These are phyloP conservation scores for Heliocidaris tuberculata DNA, from an alignment of 35 echinoderm and acorn worm genomes.

Conservation along the genomic window DNA sequence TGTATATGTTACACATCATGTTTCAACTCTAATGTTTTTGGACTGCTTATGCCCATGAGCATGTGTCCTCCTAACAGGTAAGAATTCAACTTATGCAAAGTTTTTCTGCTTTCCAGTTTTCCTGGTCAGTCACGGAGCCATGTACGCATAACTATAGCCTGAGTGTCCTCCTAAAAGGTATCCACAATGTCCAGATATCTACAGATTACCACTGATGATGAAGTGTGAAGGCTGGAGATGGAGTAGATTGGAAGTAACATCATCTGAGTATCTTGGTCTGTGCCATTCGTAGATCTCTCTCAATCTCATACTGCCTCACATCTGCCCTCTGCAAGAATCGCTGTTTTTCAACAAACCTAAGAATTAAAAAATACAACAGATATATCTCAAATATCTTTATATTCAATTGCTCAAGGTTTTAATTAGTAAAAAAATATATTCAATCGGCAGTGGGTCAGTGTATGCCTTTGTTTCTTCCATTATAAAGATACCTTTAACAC, in stretches of 20 bases:
- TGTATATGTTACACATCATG: background rate
- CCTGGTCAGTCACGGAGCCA: no score
- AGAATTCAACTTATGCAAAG: no score
- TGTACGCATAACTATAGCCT: background rate
- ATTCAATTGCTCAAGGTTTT: background rate
- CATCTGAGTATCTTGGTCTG: conserved; percentile 39
- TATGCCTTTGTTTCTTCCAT: background rate
- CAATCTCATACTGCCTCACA: conserved; percentile 88
- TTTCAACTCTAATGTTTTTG: background rate
- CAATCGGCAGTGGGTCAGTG: background rate
- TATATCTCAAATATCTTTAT: background rate
- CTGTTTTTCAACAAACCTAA: conserved; percentile 69
- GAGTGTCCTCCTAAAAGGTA: background rate
- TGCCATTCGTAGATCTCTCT: conserved; percentile 74
- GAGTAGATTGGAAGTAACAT: background rate
- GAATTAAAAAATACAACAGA: background rate
- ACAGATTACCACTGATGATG: background rate
- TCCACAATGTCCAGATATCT: background rate
- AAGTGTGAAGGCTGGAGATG: background rate
- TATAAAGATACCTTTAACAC: background rate
- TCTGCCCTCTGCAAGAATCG: conserved; percentile 82
- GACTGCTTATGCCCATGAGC: background rate
- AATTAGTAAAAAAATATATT: background rate
- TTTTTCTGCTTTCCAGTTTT: no score
- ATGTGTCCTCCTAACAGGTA: no score